These are phyloP conservation scores for Suillia variegata DNA, from an alignment of 2,888 invertebrate genomes.

Conservation along the genomic window DNA sequence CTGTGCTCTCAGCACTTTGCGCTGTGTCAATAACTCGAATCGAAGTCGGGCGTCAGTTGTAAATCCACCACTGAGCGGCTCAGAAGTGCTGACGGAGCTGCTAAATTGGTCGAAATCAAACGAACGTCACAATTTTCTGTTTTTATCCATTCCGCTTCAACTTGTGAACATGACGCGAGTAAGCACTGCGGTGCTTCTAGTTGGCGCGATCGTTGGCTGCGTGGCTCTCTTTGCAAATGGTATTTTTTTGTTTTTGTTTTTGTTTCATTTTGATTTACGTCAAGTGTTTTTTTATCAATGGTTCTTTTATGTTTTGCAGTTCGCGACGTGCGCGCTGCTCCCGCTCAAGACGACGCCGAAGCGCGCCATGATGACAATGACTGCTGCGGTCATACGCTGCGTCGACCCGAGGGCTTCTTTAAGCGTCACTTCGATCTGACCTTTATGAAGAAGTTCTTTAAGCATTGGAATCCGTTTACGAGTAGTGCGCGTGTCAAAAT, in stretches of 20 bases:
- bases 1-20: background rate
- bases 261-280: too few species aligned
- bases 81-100: constrained; percentile 23
- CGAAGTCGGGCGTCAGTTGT: constrained; percentile 34
- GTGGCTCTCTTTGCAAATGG: too few species aligned
- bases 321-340: too few species aligned
- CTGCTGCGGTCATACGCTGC: constrained; percentile 48
- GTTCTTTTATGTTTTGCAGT: too few species aligned
- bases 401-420: constrained; percentile 37
- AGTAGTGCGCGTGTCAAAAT: constrained; percentile 44
- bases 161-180: too few species aligned
- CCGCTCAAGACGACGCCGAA: constrained; percentile 18
- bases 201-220: too few species aligned
- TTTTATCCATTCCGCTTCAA: too few species aligned
- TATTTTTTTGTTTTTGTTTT: too few species aligned
- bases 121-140: constrained; percentile 3
- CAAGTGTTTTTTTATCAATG: too few species aligned
- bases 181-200: too few species aligned
- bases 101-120: constrained; percentile 25
- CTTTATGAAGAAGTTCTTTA: constrained; percentile 52
- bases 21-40: constrained; percentile 4
- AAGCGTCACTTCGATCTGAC: constrained; percentile 44
- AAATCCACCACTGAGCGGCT: constrained; percentile 40
- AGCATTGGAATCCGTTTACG: constrained; percentile 49
- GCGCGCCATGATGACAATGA: constrained; percentile 27